A percentile compares a stretch with the other conserved stretches of the same genome.
Evolutionary conservation across 1,140 invertebrate genomes (phyloP).

Genomic region (Lepidurus couesii): DNA sequence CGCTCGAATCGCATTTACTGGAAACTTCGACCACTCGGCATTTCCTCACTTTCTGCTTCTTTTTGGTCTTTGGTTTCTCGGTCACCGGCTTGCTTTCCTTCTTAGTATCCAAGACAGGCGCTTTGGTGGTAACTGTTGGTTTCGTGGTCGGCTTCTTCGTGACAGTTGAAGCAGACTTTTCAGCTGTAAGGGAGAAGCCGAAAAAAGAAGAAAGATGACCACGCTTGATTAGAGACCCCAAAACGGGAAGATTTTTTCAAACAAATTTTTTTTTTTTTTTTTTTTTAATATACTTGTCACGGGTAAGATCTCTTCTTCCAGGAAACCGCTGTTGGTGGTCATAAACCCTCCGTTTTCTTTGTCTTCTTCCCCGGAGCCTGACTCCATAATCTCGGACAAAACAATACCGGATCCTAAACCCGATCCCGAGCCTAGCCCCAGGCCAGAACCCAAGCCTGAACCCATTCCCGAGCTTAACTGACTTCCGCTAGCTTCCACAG

Average conservation of each 20-base stretch:
- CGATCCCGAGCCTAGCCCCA: constrained; percentile 32
- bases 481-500: constrained; percentile 32
- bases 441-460: not conserved
- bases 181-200: not conserved
- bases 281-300: not conserved
- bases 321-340: constrained; percentile 37
- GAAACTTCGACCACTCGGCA: constrained; percentile 25
- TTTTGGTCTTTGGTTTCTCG: constrained; percentile 28
- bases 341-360: constrained; percentile 26
- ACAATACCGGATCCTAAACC: constrained; percentile 29
- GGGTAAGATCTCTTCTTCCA: constrained; percentile 29
- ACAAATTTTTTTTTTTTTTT: too few relatives aligned
- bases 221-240: not conserved
- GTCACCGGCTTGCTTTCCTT: constrained; percentile 9
- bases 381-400: constrained; percentile 31
- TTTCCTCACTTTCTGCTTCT: constrained; percentile 32
- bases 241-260: not conserved
- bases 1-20: constrained; percentile 57
- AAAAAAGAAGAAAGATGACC: not conserved
- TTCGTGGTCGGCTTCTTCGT: constrained; percentile 29
- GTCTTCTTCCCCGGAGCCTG: constrained; percentile 32
- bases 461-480: constrained; percentile 23
- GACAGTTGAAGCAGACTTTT: constrained; percentile 20
- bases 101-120: constrained; percentile 36
- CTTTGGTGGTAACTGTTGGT: constrained; percentile 36